Evolutionary conservation across 2,797 vertebrate species (phyloP).

Genomic region (Brotula barbata): DNA sequence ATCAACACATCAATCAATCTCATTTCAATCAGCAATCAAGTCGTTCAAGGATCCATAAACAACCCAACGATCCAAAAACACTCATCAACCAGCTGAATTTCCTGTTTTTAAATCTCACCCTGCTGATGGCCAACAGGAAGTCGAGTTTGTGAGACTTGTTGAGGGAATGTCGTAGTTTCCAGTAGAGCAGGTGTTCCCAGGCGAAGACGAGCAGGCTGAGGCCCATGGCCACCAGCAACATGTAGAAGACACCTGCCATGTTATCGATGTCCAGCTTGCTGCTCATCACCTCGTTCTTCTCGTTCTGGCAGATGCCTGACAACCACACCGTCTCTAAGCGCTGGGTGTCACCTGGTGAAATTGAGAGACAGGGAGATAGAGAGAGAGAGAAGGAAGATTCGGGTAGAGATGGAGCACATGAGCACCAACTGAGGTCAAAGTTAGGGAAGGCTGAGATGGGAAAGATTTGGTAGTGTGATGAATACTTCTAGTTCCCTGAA

Average conservation of each 20-base stretch:
- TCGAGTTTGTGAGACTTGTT: constrained; percentile 87
- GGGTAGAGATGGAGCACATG: background rate
- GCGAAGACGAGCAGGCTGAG: constrained; percentile 96
- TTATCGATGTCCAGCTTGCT: constrained; percentile 99
- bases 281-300: constrained; percentile 99
- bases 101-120: constrained; percentile 78
- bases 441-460: no score
- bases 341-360: constrained; percentile 88
- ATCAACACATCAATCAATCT: constrained; percentile 31
- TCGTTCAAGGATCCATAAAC: constrained; percentile 11
- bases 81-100: background rate
- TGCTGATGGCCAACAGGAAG: constrained; percentile 93
- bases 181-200: constrained; percentile 97
- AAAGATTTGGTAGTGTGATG: no score
- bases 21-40: constrained; percentile 28
- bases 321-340: constrained; percentile 97
- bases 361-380: background rate
- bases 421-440: no score
- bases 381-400: background rate
- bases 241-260: constrained; percentile 99
- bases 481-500: no score
- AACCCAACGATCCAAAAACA: background rate
- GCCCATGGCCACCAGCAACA: constrained; percentile 99
- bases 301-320: constrained; percentile 97
- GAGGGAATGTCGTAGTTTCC: constrained; percentile 91